Conservation (phyloP, 2,888 invertebrate species). For the Andrena bucephala region DNA sequence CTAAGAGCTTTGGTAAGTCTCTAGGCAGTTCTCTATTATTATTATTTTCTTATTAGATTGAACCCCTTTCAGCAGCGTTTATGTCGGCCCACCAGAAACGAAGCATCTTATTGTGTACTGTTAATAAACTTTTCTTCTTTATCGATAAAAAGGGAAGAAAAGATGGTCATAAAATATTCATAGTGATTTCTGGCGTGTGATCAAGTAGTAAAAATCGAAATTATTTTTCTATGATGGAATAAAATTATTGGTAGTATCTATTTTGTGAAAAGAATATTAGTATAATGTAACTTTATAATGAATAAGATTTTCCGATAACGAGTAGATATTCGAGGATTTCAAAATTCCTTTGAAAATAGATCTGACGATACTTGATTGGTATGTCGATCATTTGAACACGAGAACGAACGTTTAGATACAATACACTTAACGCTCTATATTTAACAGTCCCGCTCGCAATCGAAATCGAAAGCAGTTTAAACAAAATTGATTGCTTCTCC, state of each 20-base stretch:
- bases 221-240: too few species aligned
- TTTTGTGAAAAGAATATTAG: too few species aligned
- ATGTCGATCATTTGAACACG: constrained; percentile 13
- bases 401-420: constrained; percentile 43
- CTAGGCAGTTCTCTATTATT: not conserved
- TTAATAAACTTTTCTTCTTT: not conserved
- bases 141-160: too few species aligned
- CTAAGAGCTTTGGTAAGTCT: constrained; percentile 93
- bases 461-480: constrained; percentile 13
- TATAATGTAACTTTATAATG: too few species aligned
- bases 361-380: constrained; percentile 1
- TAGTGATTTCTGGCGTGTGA: too few species aligned
- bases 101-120: not conserved
- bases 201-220: too few species aligned
- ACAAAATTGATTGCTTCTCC: constrained; percentile 23
- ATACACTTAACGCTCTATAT: constrained; percentile 43
- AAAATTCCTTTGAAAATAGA: constrained; percentile 9
- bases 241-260: too few species aligned
- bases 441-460: constrained; percentile 33
- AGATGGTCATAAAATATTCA: too few species aligned
- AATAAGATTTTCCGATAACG: too few species aligned
- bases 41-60: not conserved
- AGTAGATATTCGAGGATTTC: not conserved
- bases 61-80: not conserved
- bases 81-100: too few species aligned